Evolutionary conservation across 1,140 invertebrate genomes (phyloP).

Genomic region (Adelges cooleyi): DNA sequence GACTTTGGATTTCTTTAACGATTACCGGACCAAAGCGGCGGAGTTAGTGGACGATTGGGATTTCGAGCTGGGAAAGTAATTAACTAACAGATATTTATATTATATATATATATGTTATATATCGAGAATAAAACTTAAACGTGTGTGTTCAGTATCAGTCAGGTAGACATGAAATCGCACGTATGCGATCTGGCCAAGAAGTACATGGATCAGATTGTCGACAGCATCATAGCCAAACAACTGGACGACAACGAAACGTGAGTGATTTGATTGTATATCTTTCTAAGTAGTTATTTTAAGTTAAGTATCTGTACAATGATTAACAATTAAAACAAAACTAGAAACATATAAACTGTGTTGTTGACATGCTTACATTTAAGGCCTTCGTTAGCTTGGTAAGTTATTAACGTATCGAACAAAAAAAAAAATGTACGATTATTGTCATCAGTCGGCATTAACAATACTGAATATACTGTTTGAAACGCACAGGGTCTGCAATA

Average conservation of each 20-base stretch:
- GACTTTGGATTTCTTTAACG: slow-evolving; percentile 20
- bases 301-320: no score
- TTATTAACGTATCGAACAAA: background rate
- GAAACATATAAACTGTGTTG: no score
- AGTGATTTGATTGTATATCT: background rate
- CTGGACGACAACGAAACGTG: slow-evolving; percentile 1
- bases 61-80: slow-evolving; percentile 31
- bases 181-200: background rate
- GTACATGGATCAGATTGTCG: slow-evolving; percentile 17
- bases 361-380: background rate
- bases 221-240: background rate
- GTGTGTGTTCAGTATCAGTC: background rate
- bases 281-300: no score
- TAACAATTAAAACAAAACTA: no score
- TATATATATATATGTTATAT: background rate
- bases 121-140: background rate
- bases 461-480: no score
- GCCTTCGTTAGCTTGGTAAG: slow-evolving; percentile 17
- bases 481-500: slow-evolving; percentile 13
- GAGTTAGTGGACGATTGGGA: slow-evolving; percentile 18
- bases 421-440: no score
- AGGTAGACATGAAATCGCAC: slow-evolving; percentile 9
- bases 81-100: background rate
- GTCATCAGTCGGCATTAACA: no score
- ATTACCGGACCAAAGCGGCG: slow-evolving; percentile 12